Evolutionary conservation across 1,140 invertebrate genomes (phyloP).

Genomic region (Zaprionus ornatus): DNA sequence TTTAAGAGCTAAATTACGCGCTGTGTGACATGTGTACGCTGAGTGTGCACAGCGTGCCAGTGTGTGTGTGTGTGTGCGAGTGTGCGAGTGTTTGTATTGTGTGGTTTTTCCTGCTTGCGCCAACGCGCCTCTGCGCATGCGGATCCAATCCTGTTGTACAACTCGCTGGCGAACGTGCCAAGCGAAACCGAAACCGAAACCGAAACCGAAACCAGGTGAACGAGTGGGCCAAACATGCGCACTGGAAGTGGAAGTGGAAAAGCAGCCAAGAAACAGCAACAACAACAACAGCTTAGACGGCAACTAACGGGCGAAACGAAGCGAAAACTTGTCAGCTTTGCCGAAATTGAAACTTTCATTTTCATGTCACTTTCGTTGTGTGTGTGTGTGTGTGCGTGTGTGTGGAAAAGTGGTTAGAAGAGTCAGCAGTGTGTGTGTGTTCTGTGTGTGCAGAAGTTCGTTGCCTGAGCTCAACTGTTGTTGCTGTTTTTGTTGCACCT

Average conservation of each 20-base stretch:
- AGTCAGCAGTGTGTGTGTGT: constrained; percentile 30
- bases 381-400: background rate
- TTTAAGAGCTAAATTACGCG: constrained; percentile 49
- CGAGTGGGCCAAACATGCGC: constrained; percentile 63
- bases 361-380: constrained; percentile 52
- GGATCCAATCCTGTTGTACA: constrained; percentile 69
- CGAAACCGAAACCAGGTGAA: constrained; percentile 77
- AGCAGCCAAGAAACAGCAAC: constrained; percentile 22
- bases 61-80: constrained; percentile 21
- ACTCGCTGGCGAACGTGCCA: constrained; percentile 52
- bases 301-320: constrained; percentile 25
- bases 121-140: constrained; percentile 56
- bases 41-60: background rate
- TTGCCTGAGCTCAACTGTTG: constrained; percentile 55
- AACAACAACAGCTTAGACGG: constrained; percentile 15
- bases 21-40: constrained; percentile 11
- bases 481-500: background rate
- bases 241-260: constrained; percentile 71
- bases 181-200: constrained; percentile 64
- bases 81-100: constrained; percentile 42
- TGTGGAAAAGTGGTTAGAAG: constrained; percentile 46
- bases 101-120: constrained; percentile 74
- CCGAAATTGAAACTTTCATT: constrained; percentile 71
- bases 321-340: constrained; percentile 64
- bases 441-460: constrained; percentile 62